These are phyloP conservation scores for Stigmatopora argus DNA, from an alignment of 2,113 vertebrate genomes.

Conservation along the genomic window DNA sequence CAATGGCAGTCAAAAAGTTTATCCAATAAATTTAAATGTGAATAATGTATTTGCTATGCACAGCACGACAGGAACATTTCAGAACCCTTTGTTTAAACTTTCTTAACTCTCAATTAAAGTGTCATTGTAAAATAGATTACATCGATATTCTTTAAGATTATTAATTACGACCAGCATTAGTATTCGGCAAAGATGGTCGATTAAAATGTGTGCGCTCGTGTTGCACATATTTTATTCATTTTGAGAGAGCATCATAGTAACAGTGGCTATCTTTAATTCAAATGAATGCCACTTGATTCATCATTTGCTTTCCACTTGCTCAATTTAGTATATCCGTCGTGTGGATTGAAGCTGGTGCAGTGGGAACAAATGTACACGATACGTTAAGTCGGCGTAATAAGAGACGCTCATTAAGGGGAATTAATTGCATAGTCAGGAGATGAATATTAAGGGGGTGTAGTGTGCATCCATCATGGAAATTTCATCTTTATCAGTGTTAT, in stretches of 20 bases:
- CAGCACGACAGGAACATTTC: too few species aligned
- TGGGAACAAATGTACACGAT: constrained; percentile 29
- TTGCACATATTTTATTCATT: constrained; percentile 4
- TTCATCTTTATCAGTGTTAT: constrained; percentile 33
- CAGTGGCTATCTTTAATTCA: not conserved
- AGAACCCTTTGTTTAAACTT: not conserved
- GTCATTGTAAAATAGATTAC: not conserved
- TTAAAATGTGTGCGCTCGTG: constrained; percentile 1
- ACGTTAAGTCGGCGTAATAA: constrained; percentile 19
- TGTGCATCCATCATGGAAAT: not conserved
- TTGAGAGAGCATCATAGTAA: not conserved
- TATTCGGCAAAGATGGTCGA: constrained; percentile 13
- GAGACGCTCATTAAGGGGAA: constrained; percentile 21
- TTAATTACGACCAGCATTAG: constrained; percentile 5
- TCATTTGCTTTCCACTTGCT: not conserved
- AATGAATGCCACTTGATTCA: not conserved
- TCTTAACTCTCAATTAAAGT: not conserved
- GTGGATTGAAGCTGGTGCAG: constrained; percentile 12
- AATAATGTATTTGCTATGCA: too few species aligned
- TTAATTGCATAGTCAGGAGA: constrained; percentile 7
- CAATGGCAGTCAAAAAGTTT: too few species aligned
- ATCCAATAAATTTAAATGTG: too few species aligned
- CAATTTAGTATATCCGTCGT: not conserved
- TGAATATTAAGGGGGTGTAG: not conserved
- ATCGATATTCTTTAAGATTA: not conserved